Evolutionary conservation across 2,888 invertebrate genomes (phyloP), one percentile per base, ranked within the genome.

Genomic region (Himalopsyche tibetana): DNA sequence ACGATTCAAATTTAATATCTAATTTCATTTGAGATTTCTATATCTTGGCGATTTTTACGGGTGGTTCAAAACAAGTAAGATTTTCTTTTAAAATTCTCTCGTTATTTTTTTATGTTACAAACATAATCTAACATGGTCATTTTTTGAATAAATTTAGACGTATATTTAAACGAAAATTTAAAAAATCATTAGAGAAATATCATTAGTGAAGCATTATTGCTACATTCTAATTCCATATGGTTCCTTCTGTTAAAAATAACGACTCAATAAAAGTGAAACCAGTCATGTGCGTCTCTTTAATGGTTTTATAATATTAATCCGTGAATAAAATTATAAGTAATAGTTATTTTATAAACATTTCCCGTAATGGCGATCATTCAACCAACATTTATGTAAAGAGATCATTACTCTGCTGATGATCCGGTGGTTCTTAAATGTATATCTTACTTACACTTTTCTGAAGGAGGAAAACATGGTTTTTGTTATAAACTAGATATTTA

Each of bases 351-450:
- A 63, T 63, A 19, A 63, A 63, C 19, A 63, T 63, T 63, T 19
- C 28, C 63, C 63, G 63, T 63, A 63, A 63, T 63, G 28, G 63
- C 63, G 63, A 19, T 19, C 63, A 28, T 28, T 63, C 63, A n/a
- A 19, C 63, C 63, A 19, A 19, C 63, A 51, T 51, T 51, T 51
- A 51, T 51, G 51, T 19, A 63, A 63, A 63, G 19, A 63, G 28
- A 63, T 19, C 63, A 63, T 63, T 63, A 63, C 63, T 63, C 19
- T 28, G 5, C 63, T 28, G 63, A 51, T 51, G 51, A 63, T n/a
- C 19, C 63, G 19, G 63, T 63, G 63, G 63, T 19, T n/a, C 28
- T 63, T 28, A 63, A 63, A 63, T 11, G 8, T 19, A 63, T 15
- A 15, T 51, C 5, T 51, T 51, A 5, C 15, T 51, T 51, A 0